These are phyloP conservation scores for Pomatostomus ruficeps DNA, from an alignment of 2,113 vertebrate species.

Conservation along the genomic window DNA sequence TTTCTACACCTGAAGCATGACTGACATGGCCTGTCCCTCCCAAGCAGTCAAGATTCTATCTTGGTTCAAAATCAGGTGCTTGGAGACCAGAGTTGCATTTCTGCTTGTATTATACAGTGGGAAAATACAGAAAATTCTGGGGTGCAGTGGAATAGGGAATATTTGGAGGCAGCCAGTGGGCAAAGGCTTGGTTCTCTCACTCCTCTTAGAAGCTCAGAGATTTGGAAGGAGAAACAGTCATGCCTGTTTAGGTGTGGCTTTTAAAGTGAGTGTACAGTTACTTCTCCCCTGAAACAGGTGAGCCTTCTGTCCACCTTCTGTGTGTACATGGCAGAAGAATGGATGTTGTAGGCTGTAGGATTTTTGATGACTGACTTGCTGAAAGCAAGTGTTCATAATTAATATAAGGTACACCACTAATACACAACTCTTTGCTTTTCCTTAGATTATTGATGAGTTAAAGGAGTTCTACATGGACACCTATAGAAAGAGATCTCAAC, in stretches of 20 bases:
- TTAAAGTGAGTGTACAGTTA: not conserved
- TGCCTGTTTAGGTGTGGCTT: not conserved
- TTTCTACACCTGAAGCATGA: not conserved
- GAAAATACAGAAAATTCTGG: not conserved
- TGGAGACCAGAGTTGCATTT: not conserved
- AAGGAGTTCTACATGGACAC: constrained; percentile 80
- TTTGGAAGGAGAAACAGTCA: not conserved
- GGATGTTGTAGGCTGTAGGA: not conserved
- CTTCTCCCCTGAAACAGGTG: not conserved
- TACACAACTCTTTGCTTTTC: not conserved
- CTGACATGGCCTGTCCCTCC: not conserved
- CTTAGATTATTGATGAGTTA: constrained; percentile 81
- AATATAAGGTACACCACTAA: not conserved
- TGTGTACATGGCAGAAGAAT: not conserved
- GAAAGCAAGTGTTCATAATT: not conserved
- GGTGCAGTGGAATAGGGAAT: not conserved
- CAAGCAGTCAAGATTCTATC: not conserved
- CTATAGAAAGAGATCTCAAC: constrained; percentile 69
- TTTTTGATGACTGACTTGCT: not conserved
- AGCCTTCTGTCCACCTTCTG: not conserved
- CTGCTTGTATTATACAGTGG: not conserved
- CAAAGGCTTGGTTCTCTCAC: not conserved
- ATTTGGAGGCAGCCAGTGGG: not conserved
- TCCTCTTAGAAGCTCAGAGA: not conserved
- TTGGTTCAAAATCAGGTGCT: not conserved